Base-by-base conservation (phyloP, 2,888 invertebrate genomes). In the Metalampra italica region DNA sequence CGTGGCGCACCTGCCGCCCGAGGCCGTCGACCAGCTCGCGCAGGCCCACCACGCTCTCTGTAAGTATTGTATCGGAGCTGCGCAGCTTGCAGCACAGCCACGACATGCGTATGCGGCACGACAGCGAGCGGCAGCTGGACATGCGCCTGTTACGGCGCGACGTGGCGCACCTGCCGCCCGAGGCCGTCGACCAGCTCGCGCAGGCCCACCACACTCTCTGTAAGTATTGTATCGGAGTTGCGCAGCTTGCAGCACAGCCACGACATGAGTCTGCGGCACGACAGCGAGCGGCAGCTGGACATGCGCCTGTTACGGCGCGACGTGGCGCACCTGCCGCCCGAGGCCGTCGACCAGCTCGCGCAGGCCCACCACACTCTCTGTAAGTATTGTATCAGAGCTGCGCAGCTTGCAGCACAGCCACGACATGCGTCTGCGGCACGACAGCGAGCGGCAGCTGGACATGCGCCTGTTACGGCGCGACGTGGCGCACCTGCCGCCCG, bases 291-390 rank as follows among this genome's bases (percentile, higher is more conserved):
- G 29, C 92, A 94, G 53, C 91, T 95, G 51, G 95, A 95, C 80
- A 91, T 95, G 91, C 91, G 94, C 32, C 90, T 95, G 55, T 81
- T 95, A 72, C 93, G 94, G 60, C 91, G 93, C 50, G 94, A 94
- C 71, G 93, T 94, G 54, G 92, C 94, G 48, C 92, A 92, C 62
- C 82, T 95, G 60, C 93, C 95, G 37, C 90, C 93, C 3, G 94
- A 94, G 77, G 94, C 94, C n/a, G 92, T 93, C 29, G 93, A 94
- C 22, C 92, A 92, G 66, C 84, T 95, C 43, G 90, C 94, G 50
- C 95, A 94, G 75, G 93, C 94, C 48, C 93, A 93, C 76, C 94
- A 94, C 64, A 94, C 94, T 87, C 88, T 94, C 54, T 93, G 95
- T 95, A 87, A 91, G 93, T 91, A 49, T n/a, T n/a, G n/a, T 95